Conservation (phyloP, 2,888 invertebrate species). For the Erannis defoliaria region DNA sequence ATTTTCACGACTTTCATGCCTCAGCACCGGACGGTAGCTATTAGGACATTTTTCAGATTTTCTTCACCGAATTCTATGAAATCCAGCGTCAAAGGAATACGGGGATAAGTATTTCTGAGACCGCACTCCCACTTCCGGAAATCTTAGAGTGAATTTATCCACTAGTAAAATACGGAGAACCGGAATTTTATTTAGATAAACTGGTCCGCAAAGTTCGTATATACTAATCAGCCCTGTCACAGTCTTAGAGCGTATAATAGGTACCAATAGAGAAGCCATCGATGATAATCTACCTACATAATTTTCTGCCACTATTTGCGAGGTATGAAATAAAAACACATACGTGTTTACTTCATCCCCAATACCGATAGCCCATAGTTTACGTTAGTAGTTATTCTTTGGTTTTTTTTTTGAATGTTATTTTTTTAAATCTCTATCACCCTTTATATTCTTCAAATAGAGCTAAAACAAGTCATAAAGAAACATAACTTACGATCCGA, state of each 20-base stretch:
- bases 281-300: too few species aligned
- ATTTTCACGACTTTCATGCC: conserved; percentile 21
- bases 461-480: conserved; percentile 1
- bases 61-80: conserved; percentile 10
- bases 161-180: background rate
- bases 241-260: too few species aligned
- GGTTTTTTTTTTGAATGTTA: background rate
- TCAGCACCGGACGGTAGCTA: background rate
- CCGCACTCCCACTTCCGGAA: background rate
- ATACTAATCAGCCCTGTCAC: too few species aligned
- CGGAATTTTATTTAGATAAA: background rate
- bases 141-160: background rate
- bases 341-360: too few species aligned
- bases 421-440: background rate
- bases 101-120: background rate
- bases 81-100: conserved; percentile 3
- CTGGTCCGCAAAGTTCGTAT: too few species aligned
- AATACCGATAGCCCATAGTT: too few species aligned
- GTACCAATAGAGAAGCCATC: too few species aligned
- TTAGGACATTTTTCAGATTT: conserved; percentile 13
- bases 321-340: too few species aligned
- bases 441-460: background rate
- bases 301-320: too few species aligned
- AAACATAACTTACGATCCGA: background rate
- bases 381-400: too few species aligned